Base-by-base conservation (phyloP, 1,140 invertebrate genomes). In the Megalopta genalis region DNA sequence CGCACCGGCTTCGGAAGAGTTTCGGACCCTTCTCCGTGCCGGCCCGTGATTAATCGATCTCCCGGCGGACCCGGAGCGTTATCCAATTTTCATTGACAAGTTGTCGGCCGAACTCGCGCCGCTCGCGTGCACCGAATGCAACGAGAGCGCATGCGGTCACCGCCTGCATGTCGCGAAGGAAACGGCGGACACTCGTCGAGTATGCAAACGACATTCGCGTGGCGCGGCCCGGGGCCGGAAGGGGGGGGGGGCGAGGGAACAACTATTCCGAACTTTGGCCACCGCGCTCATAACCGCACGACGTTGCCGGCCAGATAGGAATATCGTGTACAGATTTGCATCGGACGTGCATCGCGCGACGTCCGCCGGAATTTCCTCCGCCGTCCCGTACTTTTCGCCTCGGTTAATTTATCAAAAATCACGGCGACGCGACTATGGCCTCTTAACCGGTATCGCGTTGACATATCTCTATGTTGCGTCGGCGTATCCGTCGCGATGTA, bases 201-300 rank as follows among this genome's bases (percentile, higher is more conserved):
- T 76, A 69, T 76, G 74, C 65, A 76, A 76, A 76, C 74, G 74
- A 76, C 65, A 68, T 46, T 68, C 65, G 27, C 72, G 59, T 73
- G 64, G 39, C 63, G 42, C 42, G 42, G 42, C 18, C 16, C 1
- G 18, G 18, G 42, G 10, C 49, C 18, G 49, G 5, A 14, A 4
- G 49, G n/a, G 68, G 8, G 14, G 42, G 14, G 42, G 42, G 9
- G 9, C 10, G 42, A 46, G 54, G 25, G 39, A 60, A 60, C 74
- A 76, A 76, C 65, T 76, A 76, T 76, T 68, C 54, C 37, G 52
- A 76, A 69, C 18, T 76, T 76, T 69, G 65, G 65, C 9, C n/a
- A 39, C 46, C 25, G 5, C 60, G 64, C 62, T 54, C 59, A 76
- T 76, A 66, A 66, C 74, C 57, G 54, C 21, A 23, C 65, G 49